These are phyloP conservation scores for Dysdera silvatica DNA, from an alignment of 1,140 invertebrate species.

Conservation along the genomic window DNA sequence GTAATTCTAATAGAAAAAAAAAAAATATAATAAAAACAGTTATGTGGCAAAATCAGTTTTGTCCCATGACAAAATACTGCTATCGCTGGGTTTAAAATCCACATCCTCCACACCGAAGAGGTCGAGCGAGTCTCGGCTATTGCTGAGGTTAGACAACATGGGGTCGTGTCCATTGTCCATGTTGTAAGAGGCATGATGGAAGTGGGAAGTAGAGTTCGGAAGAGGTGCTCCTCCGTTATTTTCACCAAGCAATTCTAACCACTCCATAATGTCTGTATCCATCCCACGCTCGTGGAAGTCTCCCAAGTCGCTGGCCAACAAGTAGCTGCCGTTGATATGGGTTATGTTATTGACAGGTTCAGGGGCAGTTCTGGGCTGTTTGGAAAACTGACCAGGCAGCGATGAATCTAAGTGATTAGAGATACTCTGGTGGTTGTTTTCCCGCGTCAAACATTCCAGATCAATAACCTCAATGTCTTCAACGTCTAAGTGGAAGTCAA, in stretches of 20 bases:
- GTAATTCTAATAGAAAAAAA: not conserved
- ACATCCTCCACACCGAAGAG: slow-evolving; percentile 24
- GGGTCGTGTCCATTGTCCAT: slow-evolving; percentile 11
- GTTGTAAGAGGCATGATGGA: slow-evolving; percentile 4
- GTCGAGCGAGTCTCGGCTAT: slow-evolving; percentile 19
- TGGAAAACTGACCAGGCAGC: not conserved
- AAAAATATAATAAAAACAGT: not conserved
- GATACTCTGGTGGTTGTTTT: not conserved
- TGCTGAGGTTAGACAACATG: slow-evolving; percentile 7
- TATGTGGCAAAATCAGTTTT: slow-evolving; percentile 12
- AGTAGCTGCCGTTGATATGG: not conserved
- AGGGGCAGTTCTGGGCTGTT: not conserved
- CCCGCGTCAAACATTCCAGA: slow-evolving; percentile 1
- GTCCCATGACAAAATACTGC: slow-evolving; percentile 16
- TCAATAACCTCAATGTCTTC: slow-evolving; percentile 16
- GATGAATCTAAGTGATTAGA: not conserved
- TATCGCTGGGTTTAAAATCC: slow-evolving; percentile 23
- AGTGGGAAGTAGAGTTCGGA: slow-evolving; percentile 1
- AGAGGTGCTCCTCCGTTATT: not conserved
- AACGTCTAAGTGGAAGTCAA: slow-evolving; percentile 22
- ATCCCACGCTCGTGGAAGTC: slow-evolving; percentile 12
- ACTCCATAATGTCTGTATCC: slow-evolving; percentile 13
- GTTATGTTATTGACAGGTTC: not conserved
- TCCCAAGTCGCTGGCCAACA: not conserved
- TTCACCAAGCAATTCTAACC: slow-evolving; percentile 12